Conservation (phyloP, 1,140 invertebrate species). For the Drosophila subpulchrella region DNA sequence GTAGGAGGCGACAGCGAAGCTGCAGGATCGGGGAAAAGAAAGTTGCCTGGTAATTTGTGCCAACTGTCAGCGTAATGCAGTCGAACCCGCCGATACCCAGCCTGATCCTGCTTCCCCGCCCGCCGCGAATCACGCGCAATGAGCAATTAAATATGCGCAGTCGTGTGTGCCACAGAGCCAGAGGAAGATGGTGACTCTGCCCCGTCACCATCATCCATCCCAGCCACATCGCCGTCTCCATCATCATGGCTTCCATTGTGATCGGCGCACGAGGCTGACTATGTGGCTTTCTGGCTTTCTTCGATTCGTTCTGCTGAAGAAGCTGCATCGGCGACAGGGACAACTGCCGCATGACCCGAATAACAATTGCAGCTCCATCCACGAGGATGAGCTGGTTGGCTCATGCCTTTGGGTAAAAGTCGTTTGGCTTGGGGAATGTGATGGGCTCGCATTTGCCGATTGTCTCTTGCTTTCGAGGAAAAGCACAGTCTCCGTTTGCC, state of each 20-base stretch:
- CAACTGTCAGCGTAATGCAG: slow-evolving; percentile 73
- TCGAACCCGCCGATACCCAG: slow-evolving; percentile 28
- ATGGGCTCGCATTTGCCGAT: slow-evolving; percentile 15
- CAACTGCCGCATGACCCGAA: slow-evolving; percentile 63
- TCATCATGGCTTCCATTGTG: slow-evolving; percentile 15
- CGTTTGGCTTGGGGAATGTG: slow-evolving; percentile 15
- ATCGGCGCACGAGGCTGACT: slow-evolving; percentile 36
- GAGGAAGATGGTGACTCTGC: slow-evolving; percentile 25
- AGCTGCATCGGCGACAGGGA: slow-evolving; percentile 23
- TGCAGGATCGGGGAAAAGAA: slow-evolving; percentile 32
- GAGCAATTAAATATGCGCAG: slow-evolving; percentile 80
- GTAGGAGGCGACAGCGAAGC: slow-evolving; percentile 58
- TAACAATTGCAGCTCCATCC: slow-evolving; percentile 33
- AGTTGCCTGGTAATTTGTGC: slow-evolving; percentile 69
- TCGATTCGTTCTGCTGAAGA: slow-evolving; percentile 51
- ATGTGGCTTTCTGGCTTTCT: slow-evolving; percentile 28
- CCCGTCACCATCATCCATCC: slow-evolving; percentile 32
- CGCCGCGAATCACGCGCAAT: slow-evolving; percentile 64
- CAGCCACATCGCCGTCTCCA: slow-evolving; percentile 19
- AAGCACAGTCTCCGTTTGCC: slow-evolving; percentile 4
- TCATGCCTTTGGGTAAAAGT: slow-evolving; percentile 19
- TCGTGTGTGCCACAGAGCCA: slow-evolving; percentile 61
- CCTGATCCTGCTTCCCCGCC: slow-evolving; percentile 3
- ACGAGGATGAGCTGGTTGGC: not conserved
- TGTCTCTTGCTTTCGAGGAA: slow-evolving; percentile 23